phyloP scores from a whole-genome alignment of 2,888 invertebrate genomes.

The Zygogramma bicolorata region DNA sequence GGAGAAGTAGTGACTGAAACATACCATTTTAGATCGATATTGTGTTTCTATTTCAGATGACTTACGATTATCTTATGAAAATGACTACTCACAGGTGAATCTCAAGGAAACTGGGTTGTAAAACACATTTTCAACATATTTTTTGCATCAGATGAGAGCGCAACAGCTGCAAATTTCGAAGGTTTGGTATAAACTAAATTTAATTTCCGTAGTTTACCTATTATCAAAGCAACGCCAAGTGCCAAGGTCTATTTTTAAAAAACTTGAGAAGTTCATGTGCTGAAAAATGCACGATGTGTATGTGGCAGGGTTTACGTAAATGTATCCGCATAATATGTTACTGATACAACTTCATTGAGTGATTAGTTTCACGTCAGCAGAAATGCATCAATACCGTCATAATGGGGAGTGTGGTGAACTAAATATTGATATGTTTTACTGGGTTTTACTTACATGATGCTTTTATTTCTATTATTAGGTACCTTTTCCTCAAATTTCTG shows the following conservation, averaged over 20 bases:
- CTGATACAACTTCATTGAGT: not conserved
- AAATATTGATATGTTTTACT: too few species aligned
- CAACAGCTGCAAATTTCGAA: slow-evolving; percentile 3
- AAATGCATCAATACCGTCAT: too few species aligned
- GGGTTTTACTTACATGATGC: too few species aligned
- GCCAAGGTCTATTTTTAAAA: slow-evolving; percentile 44
- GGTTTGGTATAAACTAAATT: slow-evolving; percentile 42
- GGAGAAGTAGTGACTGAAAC: not conserved
- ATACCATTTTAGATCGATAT: not conserved
- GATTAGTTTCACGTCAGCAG: not conserved
- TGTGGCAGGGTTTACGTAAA: not conserved
- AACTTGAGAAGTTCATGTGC: not conserved
- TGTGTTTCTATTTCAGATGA: not conserved
- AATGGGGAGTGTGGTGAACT: too few species aligned
- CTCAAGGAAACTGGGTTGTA: not conserved
- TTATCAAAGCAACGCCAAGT: slow-evolving; percentile 21
- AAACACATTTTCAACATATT: not conserved
- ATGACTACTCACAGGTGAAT: not conserved
- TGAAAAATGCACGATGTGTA: slow-evolving; percentile 1
- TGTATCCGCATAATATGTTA: not conserved
- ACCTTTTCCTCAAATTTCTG: too few species aligned
- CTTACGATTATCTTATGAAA: not conserved
- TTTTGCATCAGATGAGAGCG: slow-evolving; percentile 2
- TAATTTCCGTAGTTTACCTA: slow-evolving; percentile 38
- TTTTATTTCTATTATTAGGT: too few species aligned